A percentile compares a stretch with the other conserved stretches of the same genome.
Conservation (phyloP, 2,113 vertebrate species). For the Cheirogaleus medius region DNA sequence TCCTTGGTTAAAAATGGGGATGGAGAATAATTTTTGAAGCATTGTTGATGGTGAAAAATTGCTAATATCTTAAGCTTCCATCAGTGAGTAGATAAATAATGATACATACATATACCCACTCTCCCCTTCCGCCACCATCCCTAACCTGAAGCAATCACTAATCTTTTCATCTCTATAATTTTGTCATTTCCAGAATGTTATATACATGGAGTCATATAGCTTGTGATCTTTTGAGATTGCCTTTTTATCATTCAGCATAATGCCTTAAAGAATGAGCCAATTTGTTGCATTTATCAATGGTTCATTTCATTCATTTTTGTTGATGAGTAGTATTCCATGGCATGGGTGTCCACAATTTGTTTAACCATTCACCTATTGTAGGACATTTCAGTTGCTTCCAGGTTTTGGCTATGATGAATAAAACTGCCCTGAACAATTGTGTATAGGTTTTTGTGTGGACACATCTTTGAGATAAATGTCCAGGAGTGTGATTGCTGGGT, state of each 20-base stretch:
- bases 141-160: background rate
- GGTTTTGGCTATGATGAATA: background rate
- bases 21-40: background rate
- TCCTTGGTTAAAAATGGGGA: background rate
- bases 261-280: background rate
- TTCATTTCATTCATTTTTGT: background rate
- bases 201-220: background rate
- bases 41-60: background rate
- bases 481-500: background rate
- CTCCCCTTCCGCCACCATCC: accelerated
- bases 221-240: background rate
- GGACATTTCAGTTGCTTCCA: background rate
- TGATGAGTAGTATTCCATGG: background rate
- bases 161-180: background rate
- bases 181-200: background rate
- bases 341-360: background rate
- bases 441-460: background rate
- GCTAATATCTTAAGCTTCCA: background rate
- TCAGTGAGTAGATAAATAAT: background rate
- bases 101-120: background rate
- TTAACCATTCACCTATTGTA: background rate
- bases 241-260: background rate
- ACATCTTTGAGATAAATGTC: background rate
- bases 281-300: background rate
- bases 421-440: background rate